Base-by-base conservation (phyloP, 1,140 invertebrate species). In the Phthorimaea operculella region DNA sequence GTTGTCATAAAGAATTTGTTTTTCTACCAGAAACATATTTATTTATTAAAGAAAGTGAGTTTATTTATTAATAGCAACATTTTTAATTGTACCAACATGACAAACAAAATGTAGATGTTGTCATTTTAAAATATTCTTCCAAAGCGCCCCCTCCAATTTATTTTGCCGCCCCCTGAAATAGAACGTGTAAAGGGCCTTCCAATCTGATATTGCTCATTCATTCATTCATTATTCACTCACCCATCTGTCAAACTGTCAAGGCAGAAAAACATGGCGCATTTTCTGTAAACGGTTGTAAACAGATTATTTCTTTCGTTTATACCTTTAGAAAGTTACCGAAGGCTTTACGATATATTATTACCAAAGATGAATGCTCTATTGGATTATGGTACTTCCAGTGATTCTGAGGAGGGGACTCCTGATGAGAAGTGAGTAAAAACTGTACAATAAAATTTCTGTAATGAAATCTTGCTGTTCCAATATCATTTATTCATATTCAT, bases 351-450 rank as follows among this genome's bases (percentile, higher is more conserved):
- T 28, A 28, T 4, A 28, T 28, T 4, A 28, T 28, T 28, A 28
- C 21, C 21, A 17, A 66, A 52, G 16, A 86, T 86, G 85, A 85
- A 85, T 64, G 80, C 83, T 47, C 60, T 86, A 33, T 64, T 85
- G 55, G 79, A 83, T 66, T 86, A 86, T 54, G 83, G 83, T 47
- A 74, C 78, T n/a, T 78, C 76, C 12, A 74, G 66, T 62, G 68
- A 70, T 34, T 60, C 72, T 6, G 76, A 75, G 17, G 70, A 76
- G 59, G 72, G 74, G 36, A 67, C 60, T 54, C 62, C 59, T n/a
- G 66, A 73, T 33, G 76, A 81, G 57, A 76, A 64, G 75, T 74
- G 70, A 58, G 45, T 58, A 45, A 11, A 21, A 6, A 28, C 21
- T 4, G 21, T 28, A 28, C n/a, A n/a, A 28, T 4, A 28, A 28